Evolutionary conservation across 2,797 vertebrate species (phyloP).

Genomic region (Amazonetta brasiliensis): DNA sequence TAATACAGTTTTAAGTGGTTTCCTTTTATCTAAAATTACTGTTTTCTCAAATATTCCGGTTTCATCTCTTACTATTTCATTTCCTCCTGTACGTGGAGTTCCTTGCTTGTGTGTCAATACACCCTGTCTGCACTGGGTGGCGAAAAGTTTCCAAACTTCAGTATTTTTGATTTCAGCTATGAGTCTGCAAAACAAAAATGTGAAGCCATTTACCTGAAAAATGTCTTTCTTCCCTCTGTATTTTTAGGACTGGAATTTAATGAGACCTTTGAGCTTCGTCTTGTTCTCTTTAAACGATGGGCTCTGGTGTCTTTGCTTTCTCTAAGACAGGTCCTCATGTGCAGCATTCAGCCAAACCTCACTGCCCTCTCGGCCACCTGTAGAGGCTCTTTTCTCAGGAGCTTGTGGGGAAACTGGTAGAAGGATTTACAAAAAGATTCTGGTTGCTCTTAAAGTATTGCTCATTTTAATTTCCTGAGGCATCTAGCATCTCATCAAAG

Average conservation of each 20-base stretch:
- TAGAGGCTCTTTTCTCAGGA: neutral
- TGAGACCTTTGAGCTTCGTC: neutral
- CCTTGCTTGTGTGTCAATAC: neutral
- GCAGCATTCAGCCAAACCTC: neutral
- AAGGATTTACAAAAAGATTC: neutral
- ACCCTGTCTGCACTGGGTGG: neutral
- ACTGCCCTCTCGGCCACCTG: neutral
- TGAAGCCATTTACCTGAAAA: neutral
- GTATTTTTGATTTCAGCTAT: neutral
- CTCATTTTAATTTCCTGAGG: conserved; percentile 30
- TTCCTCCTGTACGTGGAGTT: neutral
- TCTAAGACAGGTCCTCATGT: neutral
- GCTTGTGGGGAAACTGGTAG: neutral
- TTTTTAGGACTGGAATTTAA: neutral
- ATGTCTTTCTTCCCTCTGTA: neutral
- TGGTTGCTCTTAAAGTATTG: neutral
- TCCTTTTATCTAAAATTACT: neutral
- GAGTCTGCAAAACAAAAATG: neutral
- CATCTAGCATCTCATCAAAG: neutral
- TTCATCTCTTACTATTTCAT: neutral
- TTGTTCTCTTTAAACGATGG: neutral
- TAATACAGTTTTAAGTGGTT: neutral
- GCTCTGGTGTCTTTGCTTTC: neutral
- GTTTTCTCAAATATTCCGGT: neutral
- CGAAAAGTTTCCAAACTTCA: neutral